phyloP scores from a whole-genome alignment of 1,140 invertebrate species.

The Tribolium castaneum region DNA sequence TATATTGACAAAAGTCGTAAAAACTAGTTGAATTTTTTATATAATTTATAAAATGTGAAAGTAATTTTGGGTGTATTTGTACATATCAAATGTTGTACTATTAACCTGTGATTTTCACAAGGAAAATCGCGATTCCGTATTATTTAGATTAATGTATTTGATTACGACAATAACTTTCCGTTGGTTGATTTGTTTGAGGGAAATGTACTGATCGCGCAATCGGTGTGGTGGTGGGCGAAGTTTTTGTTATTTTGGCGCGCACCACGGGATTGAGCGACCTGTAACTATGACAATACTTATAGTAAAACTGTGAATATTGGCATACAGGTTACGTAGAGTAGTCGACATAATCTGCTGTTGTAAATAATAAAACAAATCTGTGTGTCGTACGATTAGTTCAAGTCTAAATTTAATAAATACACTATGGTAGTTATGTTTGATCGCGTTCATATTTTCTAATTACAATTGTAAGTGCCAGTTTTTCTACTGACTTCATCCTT shows the following conservation, averaged over 20 bases:
- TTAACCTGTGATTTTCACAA: slow-evolving; percentile 46
- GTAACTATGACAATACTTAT: slow-evolving; percentile 55
- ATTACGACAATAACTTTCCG: slow-evolving; percentile 10
- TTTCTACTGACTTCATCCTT: slow-evolving; percentile 33
- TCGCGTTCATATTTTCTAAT: slow-evolving; percentile 22
- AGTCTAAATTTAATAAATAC: slow-evolving; percentile 5
- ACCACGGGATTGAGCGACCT: slow-evolving; percentile 21
- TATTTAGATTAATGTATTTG: slow-evolving; percentile 29
- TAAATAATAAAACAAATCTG: slow-evolving; percentile 46
- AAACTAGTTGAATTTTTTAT: slow-evolving; percentile 61
- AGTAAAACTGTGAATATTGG: slow-evolving; percentile 54
- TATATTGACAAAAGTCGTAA: slow-evolving; percentile 53
- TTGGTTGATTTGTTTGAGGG: background rate
- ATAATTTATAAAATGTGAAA: slow-evolving; percentile 59
- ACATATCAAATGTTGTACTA: slow-evolving; percentile 54
- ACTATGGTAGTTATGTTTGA: slow-evolving; percentile 18
- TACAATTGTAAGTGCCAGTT: slow-evolving; percentile 40
- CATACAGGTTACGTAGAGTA: slow-evolving; percentile 52
- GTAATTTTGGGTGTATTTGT: slow-evolving; percentile 60
- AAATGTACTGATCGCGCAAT: slow-evolving; percentile 21
- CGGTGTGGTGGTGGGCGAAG: background rate
- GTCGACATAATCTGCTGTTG: slow-evolving; percentile 49
- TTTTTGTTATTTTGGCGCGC: background rate
- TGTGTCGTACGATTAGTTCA: slow-evolving; percentile 33
- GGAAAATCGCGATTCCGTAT: slow-evolving; percentile 4